Conservation (phyloP, 2,888 invertebrate genomes). For the Quadroppia sp. region DNA sequence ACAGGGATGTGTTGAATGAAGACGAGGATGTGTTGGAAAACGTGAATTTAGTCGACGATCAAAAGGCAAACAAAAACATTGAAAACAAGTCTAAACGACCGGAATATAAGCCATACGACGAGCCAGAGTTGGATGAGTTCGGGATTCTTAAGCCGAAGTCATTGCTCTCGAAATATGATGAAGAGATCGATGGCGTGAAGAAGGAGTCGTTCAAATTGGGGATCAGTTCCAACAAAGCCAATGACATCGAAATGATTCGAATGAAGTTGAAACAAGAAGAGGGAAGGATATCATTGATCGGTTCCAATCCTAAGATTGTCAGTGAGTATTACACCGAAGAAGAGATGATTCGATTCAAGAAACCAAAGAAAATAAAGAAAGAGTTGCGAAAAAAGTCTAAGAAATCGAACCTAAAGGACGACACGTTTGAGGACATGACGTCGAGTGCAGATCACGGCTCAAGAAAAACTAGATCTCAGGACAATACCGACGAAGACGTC, state of each 20-base stretch:
- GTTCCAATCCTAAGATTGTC: constrained; percentile 67
- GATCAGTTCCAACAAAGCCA: constrained; percentile 50
- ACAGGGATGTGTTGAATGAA: constrained; percentile 77
- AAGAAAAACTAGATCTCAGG: not conserved
- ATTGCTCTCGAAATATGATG: constrained; percentile 87
- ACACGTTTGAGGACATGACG: not conserved
- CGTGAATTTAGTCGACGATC: constrained; percentile 80
- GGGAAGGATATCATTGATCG: constrained; percentile 64
- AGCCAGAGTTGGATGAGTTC: constrained; percentile 62
- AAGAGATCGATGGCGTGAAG: constrained; percentile 74
- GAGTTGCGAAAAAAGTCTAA: constrained; percentile 10
- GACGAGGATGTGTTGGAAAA: constrained; percentile 83
- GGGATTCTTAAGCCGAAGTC: constrained; percentile 60
- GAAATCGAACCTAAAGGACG: not conserved
- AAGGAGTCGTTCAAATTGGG: constrained; percentile 71
- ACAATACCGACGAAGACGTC: constrained; percentile 46
- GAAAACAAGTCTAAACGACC: constrained; percentile 76
- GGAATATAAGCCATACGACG: constrained; percentile 69
- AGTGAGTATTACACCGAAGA: constrained; percentile 81
- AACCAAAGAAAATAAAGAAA: constrained; percentile 43
- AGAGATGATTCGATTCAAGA: constrained; percentile 61
- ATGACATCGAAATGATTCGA: constrained; percentile 48
- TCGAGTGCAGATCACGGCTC: constrained; percentile 14
- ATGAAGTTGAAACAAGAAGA: constrained; percentile 51
- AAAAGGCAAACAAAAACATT: constrained; percentile 76